phyloP scores from a whole-genome alignment of 2,113 vertebrate species.

The Malurus melanocephalus region DNA sequence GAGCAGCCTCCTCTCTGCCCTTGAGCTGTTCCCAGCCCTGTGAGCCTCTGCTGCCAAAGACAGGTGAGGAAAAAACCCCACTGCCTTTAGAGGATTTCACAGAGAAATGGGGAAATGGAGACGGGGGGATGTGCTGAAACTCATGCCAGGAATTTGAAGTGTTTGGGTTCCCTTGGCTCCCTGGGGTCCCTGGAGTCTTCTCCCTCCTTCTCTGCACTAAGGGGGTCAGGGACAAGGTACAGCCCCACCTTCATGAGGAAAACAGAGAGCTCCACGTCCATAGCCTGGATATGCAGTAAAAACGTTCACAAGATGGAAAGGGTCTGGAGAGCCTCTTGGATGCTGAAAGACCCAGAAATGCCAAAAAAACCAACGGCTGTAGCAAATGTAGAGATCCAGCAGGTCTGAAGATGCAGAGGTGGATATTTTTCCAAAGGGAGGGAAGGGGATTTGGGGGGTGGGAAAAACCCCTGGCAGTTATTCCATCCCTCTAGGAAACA shows the following conservation, averaged over 20 bases:
- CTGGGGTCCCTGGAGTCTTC: no score
- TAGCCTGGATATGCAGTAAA: not conserved
- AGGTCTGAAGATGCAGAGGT: not conserved
- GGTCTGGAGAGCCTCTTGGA: not conserved
- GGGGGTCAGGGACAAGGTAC: not conserved
- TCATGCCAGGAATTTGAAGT: not conserved
- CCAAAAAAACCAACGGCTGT: not conserved
- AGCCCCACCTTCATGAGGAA: not conserved
- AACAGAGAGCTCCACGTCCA: fast-evolving
- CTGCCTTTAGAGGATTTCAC: not conserved
- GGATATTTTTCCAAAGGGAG: not conserved
- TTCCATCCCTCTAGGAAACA: not conserved
- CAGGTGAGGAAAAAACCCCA: not conserved
- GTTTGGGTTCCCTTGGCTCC: not conserved
- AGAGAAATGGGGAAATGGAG: not conserved
- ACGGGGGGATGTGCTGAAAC: not conserved
- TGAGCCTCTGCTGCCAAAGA: not conserved
- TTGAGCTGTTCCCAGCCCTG: not conserved
- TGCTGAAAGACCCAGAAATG: not conserved
- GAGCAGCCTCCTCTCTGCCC: not conserved
- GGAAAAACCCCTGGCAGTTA: not conserved
- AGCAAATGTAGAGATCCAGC: not conserved
- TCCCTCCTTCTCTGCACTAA: not conserved
- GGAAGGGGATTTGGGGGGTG: not conserved
- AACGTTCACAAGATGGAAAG: not conserved